A percentile compares a stretch with the other conserved stretches of the same genome.
Conservation (phyloP, 2,797 vertebrate genomes). For the Oceanodroma leucorhoa region DNA sequence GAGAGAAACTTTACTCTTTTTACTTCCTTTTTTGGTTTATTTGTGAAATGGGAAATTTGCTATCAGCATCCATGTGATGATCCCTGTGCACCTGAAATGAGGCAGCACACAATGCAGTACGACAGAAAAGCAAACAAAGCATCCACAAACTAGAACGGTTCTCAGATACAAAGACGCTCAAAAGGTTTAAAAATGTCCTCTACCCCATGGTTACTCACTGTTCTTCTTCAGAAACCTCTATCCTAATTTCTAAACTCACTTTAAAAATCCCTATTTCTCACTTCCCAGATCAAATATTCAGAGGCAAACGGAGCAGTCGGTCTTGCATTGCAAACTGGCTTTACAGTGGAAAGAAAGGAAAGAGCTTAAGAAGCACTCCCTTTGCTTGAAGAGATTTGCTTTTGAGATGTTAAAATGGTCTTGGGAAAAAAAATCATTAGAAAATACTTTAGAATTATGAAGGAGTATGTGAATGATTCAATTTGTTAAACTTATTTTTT, state of each 20-base stretch:
- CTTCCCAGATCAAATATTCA: not conserved
- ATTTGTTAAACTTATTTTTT: not conserved
- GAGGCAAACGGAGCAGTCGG: accelerated
- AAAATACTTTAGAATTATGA: not conserved
- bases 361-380: not conserved
- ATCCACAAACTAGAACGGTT: not conserved
- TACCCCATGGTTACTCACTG: accelerated
- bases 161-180: not conserved
- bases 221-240: not conserved
- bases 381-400: not conserved
- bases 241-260: not conserved
- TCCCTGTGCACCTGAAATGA: not conserved
- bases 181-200: not conserved
- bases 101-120: not conserved
- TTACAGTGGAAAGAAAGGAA: not conserved
- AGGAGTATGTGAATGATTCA: not conserved
- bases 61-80: not conserved
- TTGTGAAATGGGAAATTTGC: not conserved
- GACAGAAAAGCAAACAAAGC: not conserved
- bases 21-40: not conserved
- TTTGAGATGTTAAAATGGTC: not conserved
- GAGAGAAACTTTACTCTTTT: not conserved
- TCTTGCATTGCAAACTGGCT: not conserved
- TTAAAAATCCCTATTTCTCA: not conserved
- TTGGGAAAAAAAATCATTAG: not conserved